Base-by-base conservation (phyloP, 2,888 invertebrate species). In the Diarsia brunnea region DNA sequence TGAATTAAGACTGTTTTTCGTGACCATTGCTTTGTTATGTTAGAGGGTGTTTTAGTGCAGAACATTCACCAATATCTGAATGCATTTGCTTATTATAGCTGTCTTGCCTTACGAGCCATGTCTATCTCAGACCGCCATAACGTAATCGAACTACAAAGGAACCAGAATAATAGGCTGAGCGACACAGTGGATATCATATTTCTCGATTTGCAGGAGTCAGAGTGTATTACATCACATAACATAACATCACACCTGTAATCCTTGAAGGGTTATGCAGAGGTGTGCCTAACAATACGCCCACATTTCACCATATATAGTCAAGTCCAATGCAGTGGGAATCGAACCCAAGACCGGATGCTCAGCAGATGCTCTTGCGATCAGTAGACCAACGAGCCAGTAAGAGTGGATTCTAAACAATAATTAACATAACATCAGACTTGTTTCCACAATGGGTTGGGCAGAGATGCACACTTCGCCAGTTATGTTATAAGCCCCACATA, bases 111-210 rank as follows among this genome's bases (percentile, higher is more conserved):
- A 58, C 16, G 19, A 47, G n/a, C 14, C 19, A 51, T 67, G 19
- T n/a, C 38, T 49, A 11, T 27, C 11, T 58, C 21, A 47, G 19
- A 49, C 14, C 7, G 19, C 10, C 12, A 45, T 47, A 24, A 55
- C 0, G 21, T 64, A 16, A n/a, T 43, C 16, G 14, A 76, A 27
- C n/a, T n/a, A 77, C 24, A 64, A 21, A 21, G 19, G 14, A 3
- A 31, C 19, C 14, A 63, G 19, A 31, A 45, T 47, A 27, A 51
- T 45, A 55, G n/a, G 68, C 58, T 78, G 49, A 58, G 27, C 75
- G 24, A 16, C 24, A 21, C 8, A 58, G 24, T 38, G 27, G 11
- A 21, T 45, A 53, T 61, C 38, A 4, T 21, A 69, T 69, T 58
- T 69, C 31, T 14, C n/a, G 21, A 45, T 58, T 69, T 16, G 19